Conservation (phyloP, 2,113 vertebrate genomes). For the Hiodon alosoides region DNA sequence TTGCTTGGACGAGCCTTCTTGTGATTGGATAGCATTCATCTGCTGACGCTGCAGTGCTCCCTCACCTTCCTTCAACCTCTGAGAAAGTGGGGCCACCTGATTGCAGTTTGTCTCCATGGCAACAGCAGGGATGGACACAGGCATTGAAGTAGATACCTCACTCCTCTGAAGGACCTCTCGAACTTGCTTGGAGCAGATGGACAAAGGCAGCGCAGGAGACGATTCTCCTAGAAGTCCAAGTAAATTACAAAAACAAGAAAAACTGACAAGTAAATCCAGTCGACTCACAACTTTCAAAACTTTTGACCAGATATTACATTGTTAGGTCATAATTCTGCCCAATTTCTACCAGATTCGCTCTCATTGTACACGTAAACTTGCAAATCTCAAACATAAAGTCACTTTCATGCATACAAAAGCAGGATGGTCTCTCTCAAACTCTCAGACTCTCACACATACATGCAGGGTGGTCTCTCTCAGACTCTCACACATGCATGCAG, state of each 20-base stretch:
- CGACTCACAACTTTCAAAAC: too few relatives aligned
- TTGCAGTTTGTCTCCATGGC: constrained; percentile 46
- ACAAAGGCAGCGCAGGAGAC: constrained; percentile 57
- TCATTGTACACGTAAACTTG: too few relatives aligned
- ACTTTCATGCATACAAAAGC: too few relatives aligned
- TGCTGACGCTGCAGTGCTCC: constrained; percentile 32
- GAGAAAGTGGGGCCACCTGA: constrained; percentile 40
- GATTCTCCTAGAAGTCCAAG: constrained; percentile 40
- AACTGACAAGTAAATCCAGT: too few relatives aligned
- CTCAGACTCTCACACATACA: neutral
- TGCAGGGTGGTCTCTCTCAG: too few relatives aligned
- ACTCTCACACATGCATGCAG: too few relatives aligned
- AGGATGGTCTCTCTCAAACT: neutral
- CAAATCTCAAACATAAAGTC: too few relatives aligned
- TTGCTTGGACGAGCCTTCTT: constrained; percentile 36
- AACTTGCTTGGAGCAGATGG: constrained; percentile 66
- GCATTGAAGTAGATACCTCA: constrained; percentile 64
- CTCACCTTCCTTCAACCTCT: constrained; percentile 48
- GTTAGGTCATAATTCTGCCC: too few relatives aligned
- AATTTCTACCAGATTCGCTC: too few relatives aligned
- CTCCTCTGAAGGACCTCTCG: constrained; percentile 62
- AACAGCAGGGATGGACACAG: constrained; percentile 52
- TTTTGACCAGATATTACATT: too few relatives aligned
- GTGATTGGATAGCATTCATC: constrained; percentile 31
- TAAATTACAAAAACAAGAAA: too few relatives aligned